Base-by-base conservation (phyloP, 2,888 invertebrate species). In the Luffia ferchaultella region DNA sequence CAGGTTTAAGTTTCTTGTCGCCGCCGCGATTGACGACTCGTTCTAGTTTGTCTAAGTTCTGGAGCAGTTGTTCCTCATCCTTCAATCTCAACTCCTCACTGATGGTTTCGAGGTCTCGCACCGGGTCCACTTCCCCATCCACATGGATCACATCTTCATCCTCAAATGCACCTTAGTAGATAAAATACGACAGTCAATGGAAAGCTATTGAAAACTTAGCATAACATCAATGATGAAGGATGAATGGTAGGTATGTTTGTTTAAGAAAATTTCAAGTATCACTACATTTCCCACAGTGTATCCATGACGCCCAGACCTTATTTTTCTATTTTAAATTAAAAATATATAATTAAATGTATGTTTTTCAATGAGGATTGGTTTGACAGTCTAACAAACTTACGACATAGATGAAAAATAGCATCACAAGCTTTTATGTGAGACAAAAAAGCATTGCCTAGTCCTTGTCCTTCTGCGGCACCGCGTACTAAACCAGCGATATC, bases 371-470 rank as follows among this genome's bases (percentile, higher is more conserved):
- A n/a, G n/a, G n/a, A n/a, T n/a, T n/a, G n/a, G n/a, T n/a, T n/a
- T n/a, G n/a, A n/a, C n/a, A n/a, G n/a, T n/a, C n/a, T n/a, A n/a
- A n/a, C 5, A 9, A 45, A 91, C 95, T 91, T 85, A 96, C 99
- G 91, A 67, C 96, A 94, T 57, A 99, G 88, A 78, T 99, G 97
- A 70, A 98, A 98, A 62, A 99, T 92, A 42, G 97, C 96, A 76
- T 99, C 99, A 72, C 99, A 99, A 16, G 98, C 98, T 72, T 93
- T 95, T 66, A 99, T 98, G 77, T 99, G 97, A 2, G 98, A 97
- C 45, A 99, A 88, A 78, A 99, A 99, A 54, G 97, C 97, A 75
- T 99, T 99, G 64, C 99, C 99, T 51, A 99, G 86, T 1, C 99
- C 98, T 76, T 98, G 96, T 0, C 99, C 99, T 71, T 98, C 97